Conservation (phyloP, 2,113 vertebrate genomes). For the Seriola aureovittata region DNA sequence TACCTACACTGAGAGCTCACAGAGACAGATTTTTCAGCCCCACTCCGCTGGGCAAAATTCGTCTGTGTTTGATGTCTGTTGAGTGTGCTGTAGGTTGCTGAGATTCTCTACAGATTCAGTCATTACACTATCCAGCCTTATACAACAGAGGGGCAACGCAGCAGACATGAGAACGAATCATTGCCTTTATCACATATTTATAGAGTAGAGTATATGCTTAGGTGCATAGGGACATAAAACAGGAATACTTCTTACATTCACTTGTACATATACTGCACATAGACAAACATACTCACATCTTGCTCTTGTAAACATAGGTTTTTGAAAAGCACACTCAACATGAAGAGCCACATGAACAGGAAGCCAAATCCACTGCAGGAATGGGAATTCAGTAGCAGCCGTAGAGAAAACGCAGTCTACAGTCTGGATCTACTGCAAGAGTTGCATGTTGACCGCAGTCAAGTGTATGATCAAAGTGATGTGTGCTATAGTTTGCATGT, state of each 20-base stretch:
- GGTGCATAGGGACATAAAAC: too few relatives aligned
- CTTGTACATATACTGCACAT: too few relatives aligned
- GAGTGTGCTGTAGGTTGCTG: conserved; percentile 46
- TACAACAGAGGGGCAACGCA: conserved; percentile 30
- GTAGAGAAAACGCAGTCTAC: too few relatives aligned
- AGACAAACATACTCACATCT: background rate
- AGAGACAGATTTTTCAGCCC: conserved; percentile 47
- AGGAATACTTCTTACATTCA: too few relatives aligned
- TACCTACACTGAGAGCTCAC: conserved; percentile 37
- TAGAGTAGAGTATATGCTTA: too few relatives aligned
- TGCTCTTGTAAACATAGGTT: background rate
- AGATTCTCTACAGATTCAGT: conserved; percentile 50
- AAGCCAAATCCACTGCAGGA: background rate
- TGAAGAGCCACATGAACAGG: background rate
- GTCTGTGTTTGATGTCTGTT: conserved; percentile 61
- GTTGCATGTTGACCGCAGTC: background rate
- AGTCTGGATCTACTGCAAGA: background rate
- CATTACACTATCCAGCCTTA: conserved; percentile 47
- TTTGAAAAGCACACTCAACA: background rate
- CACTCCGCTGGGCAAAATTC: conserved; percentile 45
- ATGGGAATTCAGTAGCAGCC: background rate
- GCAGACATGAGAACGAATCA: conserved; percentile 36
- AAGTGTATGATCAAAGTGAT: background rate
- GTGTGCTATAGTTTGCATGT: background rate
- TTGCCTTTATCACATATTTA: background rate